Conservation (phyloP, 2,113 vertebrate genomes). For the Cyrtonyx montezumae region DNA sequence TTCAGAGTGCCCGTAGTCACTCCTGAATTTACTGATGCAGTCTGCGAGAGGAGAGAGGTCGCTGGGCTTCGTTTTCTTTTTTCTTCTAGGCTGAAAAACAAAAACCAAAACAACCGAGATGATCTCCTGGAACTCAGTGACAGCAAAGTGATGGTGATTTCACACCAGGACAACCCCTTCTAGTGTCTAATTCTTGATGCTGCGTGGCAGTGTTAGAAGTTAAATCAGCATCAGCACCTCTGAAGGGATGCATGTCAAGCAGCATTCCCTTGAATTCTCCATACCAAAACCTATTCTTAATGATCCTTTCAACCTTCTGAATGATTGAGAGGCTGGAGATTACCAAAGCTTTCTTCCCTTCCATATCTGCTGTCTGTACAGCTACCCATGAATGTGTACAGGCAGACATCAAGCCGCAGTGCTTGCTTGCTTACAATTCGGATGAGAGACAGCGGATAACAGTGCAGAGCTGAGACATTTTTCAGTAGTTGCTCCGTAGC, state of each 20-base stretch:
- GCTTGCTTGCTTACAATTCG: background rate
- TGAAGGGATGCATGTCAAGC: fast-evolving
- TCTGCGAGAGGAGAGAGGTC: no score
- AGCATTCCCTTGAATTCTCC: background rate
- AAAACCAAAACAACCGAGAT: no score
- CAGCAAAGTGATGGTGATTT: no score
- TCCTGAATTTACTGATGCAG: background rate
- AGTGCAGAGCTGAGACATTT: background rate
- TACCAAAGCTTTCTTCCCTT: background rate
- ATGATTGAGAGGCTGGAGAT: background rate
- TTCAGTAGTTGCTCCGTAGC: fast-evolving
- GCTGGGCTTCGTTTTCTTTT: no score
- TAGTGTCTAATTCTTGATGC: background rate
- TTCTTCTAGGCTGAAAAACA: no score
- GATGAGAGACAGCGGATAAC: fast-evolving
- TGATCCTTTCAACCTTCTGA: background rate
- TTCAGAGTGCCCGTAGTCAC: background rate
- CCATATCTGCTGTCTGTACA: background rate
- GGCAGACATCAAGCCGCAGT: background rate
- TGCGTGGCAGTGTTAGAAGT: fast-evolving
- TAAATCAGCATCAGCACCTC: background rate
- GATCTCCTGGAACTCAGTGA: background rate
- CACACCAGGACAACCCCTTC: background rate
- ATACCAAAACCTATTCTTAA: background rate
- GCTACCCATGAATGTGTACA: background rate